phyloP scores from a whole-genome alignment of 2,113 vertebrate species.

The Tetrax tetrax region DNA sequence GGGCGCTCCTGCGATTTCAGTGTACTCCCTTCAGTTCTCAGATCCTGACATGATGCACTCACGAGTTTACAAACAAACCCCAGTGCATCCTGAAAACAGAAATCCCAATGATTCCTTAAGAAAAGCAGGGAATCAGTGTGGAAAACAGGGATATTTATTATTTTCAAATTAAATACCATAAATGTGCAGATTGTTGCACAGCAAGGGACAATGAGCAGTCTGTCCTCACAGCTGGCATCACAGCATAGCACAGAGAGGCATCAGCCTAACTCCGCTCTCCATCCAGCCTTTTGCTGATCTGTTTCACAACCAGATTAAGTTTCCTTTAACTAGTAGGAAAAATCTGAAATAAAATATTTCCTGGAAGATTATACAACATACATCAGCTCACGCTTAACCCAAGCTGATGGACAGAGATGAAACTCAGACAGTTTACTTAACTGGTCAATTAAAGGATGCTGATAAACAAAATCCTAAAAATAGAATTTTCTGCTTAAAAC shows the following conservation, averaged over 20 bases:
- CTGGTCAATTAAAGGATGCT: background rate
- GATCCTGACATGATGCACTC: background rate
- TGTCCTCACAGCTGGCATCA: background rate
- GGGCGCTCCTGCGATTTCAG: background rate
- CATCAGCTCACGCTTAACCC: background rate
- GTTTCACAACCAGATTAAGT: background rate
- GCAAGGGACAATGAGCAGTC: background rate
- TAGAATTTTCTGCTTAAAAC: background rate
- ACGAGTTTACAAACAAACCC: background rate
- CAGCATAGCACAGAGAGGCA: background rate
- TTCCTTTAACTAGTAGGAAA: background rate
- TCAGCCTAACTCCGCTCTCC: background rate
- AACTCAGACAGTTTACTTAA: background rate
- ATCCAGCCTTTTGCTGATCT: background rate
- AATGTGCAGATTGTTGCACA: background rate
- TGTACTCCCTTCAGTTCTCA: background rate
- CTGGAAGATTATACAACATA: background rate
- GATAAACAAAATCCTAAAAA: background rate
- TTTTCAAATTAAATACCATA: background rate
- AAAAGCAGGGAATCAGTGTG: background rate
- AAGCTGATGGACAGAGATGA: background rate
- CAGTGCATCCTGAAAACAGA: background rate
- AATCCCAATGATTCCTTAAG: background rate
- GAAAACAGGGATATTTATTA: background rate
- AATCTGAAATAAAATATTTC: background rate